Conservation (phyloP, 2,797 vertebrate species). For the Molothrus ater region DNA sequence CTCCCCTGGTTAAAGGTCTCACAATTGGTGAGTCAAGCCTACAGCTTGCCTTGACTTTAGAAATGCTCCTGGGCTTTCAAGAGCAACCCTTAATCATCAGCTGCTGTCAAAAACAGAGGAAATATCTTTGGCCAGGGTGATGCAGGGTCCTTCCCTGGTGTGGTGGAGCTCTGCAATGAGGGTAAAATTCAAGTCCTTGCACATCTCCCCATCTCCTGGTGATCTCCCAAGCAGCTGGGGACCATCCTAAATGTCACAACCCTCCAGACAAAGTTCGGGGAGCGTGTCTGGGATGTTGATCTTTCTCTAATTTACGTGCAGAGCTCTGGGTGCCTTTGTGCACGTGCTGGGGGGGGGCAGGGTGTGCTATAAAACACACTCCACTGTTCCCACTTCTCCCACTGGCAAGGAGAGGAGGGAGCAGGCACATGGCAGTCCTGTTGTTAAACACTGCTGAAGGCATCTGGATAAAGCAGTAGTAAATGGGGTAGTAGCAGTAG, state of each 20-base stretch:
- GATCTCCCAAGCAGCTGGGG: not conserved
- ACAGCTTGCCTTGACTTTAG: not conserved
- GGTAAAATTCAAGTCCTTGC: not conserved
- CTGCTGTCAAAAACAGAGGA: not conserved
- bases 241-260: not conserved
- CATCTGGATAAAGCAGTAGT: not conserved
- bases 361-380: not conserved
- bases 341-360: fast-evolving
- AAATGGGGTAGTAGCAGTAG: not conserved
- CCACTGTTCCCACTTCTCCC: not conserved
- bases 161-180: not conserved
- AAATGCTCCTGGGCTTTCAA: not conserved
- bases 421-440: not conserved
- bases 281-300: not conserved
- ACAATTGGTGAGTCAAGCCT: not conserved
- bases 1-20: not conserved
- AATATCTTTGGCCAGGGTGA: not conserved
- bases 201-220: not conserved
- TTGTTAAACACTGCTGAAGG: not conserved
- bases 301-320: not conserved
- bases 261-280: not conserved
- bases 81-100: not conserved
- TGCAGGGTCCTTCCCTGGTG: not conserved
- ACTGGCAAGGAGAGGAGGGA: not conserved
- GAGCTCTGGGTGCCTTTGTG: not conserved